Conservation (phyloP, 2,113 vertebrate genomes). For the Rhinoptilus africanus region DNA sequence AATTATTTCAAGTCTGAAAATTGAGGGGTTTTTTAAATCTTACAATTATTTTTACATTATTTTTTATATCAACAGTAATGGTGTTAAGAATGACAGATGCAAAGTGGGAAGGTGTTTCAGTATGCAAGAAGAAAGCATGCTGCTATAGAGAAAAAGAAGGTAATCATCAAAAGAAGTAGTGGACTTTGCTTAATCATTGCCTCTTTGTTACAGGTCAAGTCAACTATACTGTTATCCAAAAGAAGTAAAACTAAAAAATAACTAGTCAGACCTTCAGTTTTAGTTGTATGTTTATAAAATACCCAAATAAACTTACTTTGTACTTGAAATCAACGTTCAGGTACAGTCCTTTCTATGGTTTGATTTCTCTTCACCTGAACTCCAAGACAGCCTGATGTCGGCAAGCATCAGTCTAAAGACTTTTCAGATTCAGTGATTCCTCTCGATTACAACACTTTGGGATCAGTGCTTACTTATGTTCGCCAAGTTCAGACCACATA, state of each 20-base stretch:
- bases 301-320: not conserved
- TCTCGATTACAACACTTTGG: not conserved
- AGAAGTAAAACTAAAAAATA: not conserved
- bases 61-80: not conserved
- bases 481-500: not conserved
- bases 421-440: not conserved
- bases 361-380: not conserved
- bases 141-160: not conserved
- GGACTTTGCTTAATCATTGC: not conserved
- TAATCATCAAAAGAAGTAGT: not conserved
- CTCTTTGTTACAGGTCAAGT: not conserved
- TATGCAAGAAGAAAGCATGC: not conserved
- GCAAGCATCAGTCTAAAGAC: not conserved
- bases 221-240: not conserved
- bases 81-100: constrained; percentile 31
- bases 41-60: not conserved
- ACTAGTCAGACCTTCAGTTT: not conserved
- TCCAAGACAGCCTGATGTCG: not conserved
- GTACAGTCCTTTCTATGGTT: not conserved
- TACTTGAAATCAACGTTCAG: not conserved
- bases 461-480: not conserved
- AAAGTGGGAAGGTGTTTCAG: constrained; percentile 35
- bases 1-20: not conserved
- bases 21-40: not conserved
- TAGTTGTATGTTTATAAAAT: not conserved